Base-by-base conservation (phyloP, 2,888 invertebrate species). In the Oscheius sp. region DNA sequence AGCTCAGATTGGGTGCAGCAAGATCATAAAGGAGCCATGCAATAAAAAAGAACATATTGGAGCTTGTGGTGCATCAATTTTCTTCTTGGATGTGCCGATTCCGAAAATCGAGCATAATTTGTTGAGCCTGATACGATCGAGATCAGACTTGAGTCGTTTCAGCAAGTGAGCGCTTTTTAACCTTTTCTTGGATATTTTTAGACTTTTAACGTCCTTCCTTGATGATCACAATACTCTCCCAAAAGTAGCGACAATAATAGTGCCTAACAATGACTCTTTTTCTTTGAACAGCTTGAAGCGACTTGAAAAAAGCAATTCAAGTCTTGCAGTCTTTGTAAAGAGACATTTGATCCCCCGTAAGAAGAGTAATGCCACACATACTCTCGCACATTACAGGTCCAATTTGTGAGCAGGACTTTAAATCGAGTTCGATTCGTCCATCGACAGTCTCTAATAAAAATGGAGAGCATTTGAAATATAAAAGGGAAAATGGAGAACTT, bases 21-120 rank as follows among this genome's bases (percentile, higher is more conserved):
- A 29, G 8, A 29, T 65, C 20, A 34, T 53, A n/a, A 20, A 15
- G 2, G 45, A 61, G 12, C 61, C 61, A 3, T 15, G 23, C 10
- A 23, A 20, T 1, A 10, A 61, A 42, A 31, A 39, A 52, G 33
- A 50, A 1, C 37, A 39, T 10, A 12, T 52, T 25, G 31, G 29
- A 17, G 50, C 65, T 15, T 65, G 65, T 53, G 53, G 53, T 25
- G 46, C 52, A 1, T 31, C 53, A 5, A 37, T 65, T 39, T 53
- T 25, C 27, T 65, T 65, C 52, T 17, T 65, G n/a, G 65, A 65
- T n/a, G 37, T 52, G 65, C 52, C 50, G 23, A 31, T 65, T n/a
- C 52, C 50, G 12, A 50, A 34, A 4, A 29, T 53, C 5, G 37
- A 37, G 17, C 52, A 50, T n/a, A 52, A 33, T 10, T 52, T 65